phyloP scores from a whole-genome alignment of 1,140 invertebrate species.

The Heterodera schachtii region DNA sequence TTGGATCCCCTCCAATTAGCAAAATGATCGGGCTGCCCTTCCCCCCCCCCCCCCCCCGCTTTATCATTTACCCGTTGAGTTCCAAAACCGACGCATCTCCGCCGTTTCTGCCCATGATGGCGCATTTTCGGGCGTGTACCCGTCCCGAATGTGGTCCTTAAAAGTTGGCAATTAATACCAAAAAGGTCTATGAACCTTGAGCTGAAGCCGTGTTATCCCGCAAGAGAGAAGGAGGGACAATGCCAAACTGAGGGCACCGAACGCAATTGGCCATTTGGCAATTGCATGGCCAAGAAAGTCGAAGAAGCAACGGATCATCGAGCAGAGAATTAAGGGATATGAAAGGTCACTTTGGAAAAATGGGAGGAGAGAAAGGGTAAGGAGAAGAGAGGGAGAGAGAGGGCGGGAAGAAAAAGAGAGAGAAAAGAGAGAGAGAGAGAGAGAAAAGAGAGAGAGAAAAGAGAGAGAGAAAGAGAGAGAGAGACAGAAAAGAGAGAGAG shows the following conservation, averaged over 20 bases:
- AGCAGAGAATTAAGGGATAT: too few species aligned
- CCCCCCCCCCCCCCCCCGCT: not conserved
- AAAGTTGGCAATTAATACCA: too few species aligned
- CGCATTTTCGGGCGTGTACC: constrained; percentile 61
- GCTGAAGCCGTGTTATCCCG: constrained; percentile 47
- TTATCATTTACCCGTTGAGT: constrained; percentile 42
- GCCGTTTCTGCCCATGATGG: constrained; percentile 57
- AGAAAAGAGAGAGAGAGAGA: too few species aligned
- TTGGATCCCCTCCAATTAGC: constrained; percentile 50
- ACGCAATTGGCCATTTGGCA: constrained; percentile 40
- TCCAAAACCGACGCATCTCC: constrained; percentile 56
- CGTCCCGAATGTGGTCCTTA: constrained; percentile 61
- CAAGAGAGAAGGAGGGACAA: constrained; percentile 35
- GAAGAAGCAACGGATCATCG: constrained; percentile 38
- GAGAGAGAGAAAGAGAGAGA: too few species aligned
- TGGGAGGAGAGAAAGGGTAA: too few species aligned
- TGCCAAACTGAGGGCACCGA: constrained; percentile 27
- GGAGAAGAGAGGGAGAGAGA: too few species aligned
- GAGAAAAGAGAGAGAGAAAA: too few species aligned
- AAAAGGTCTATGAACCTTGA: constrained; percentile 29
- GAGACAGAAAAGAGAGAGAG: too few species aligned
- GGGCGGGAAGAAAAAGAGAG: too few species aligned
- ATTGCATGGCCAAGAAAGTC: constrained; percentile 41
- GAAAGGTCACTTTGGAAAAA: too few species aligned
- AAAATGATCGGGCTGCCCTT: not conserved